Conservation (phyloP, 2,888 invertebrate species). For the Rhingia rostrata region DNA sequence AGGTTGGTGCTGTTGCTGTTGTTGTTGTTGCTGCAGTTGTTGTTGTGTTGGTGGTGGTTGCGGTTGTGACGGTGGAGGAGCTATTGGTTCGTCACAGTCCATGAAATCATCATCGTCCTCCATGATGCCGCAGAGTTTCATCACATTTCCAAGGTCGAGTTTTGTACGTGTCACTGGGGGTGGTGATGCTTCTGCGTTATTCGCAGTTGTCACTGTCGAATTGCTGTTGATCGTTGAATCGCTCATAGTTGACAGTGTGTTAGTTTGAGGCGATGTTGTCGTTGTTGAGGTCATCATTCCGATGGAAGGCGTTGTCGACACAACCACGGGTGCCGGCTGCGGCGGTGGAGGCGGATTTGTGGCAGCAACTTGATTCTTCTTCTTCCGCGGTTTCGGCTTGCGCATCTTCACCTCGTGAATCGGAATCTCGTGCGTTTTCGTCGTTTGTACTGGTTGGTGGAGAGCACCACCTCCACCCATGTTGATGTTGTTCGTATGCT, state of each 20-base stretch:
- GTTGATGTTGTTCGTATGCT: constrained; percentile 56
- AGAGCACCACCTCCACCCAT: constrained; percentile 44
- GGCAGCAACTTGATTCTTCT: constrained; percentile 41
- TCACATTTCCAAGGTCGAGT: constrained; percentile 88
- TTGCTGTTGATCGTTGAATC: constrained; percentile 43
- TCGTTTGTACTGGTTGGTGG: constrained; percentile 53
- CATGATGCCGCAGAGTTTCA: constrained; percentile 88
- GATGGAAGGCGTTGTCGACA: constrained; percentile 67
- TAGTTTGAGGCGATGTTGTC: constrained; percentile 76
- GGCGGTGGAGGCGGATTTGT: constrained; percentile 24
- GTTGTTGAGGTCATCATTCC: constrained; percentile 72
- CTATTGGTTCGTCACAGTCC: constrained; percentile 76
- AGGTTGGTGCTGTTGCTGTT: constrained; percentile 60
- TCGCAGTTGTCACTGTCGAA: constrained; percentile 28
- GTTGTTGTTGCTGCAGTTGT: constrained; percentile 41
- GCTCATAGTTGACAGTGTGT: constrained; percentile 74
- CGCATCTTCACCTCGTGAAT: constrained; percentile 69
- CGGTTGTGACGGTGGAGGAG: constrained; percentile 30
- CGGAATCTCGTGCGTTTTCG: constrained; percentile 64
- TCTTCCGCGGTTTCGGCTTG: constrained; percentile 66
- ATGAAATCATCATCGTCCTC: constrained; percentile 86
- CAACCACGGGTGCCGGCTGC: constrained; percentile 45
- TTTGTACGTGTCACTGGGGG: constrained; percentile 81
- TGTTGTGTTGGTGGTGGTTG: constrained; percentile 54
- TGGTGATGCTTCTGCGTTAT: constrained; percentile 63